Conservation (phyloP, 2,797 vertebrate species). For the Microctenopoma steveboyesi region DNA sequence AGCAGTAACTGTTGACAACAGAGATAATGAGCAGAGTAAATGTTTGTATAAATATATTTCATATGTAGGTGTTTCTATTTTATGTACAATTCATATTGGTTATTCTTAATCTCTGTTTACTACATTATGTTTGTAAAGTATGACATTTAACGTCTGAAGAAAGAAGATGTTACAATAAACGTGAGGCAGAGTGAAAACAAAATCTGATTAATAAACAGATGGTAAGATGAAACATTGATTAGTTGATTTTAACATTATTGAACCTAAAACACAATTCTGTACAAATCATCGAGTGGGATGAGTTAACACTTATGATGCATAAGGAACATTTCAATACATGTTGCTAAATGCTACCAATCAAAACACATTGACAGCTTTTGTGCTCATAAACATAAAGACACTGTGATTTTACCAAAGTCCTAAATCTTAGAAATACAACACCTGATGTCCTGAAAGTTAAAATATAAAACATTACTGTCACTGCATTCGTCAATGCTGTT, state of each 20-base stretch:
- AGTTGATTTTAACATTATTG: slow-evolving; percentile 59
- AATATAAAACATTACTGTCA: slow-evolving; percentile 49
- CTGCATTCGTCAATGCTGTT: slow-evolving; percentile 59
- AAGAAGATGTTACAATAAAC: neutral
- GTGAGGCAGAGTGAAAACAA: slow-evolving; percentile 10
- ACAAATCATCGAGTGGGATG: slow-evolving; percentile 48
- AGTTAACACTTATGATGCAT: slow-evolving; percentile 37
- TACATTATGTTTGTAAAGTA: no score
- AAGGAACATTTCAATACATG: slow-evolving; percentile 31
- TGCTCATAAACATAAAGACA: slow-evolving; percentile 56
- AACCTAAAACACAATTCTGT: slow-evolving; percentile 56
- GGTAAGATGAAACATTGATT: slow-evolving; percentile 45
- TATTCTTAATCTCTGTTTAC: no score
- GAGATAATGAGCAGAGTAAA: no score
- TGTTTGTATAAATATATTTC: no score
- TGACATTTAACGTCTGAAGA: neutral
- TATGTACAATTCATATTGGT: no score
- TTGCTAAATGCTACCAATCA: slow-evolving; percentile 30
- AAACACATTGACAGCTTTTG: slow-evolving; percentile 50
- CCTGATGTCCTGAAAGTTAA: slow-evolving; percentile 22
- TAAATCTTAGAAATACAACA: slow-evolving; percentile 11
- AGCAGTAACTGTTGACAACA: no score
- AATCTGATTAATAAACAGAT: slow-evolving; percentile 30
- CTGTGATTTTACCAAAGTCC: slow-evolving; percentile 53
- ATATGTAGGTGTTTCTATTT: no score